Conservation (phyloP, 1,140 invertebrate species). For the Saccostrea glomerata region DNA sequence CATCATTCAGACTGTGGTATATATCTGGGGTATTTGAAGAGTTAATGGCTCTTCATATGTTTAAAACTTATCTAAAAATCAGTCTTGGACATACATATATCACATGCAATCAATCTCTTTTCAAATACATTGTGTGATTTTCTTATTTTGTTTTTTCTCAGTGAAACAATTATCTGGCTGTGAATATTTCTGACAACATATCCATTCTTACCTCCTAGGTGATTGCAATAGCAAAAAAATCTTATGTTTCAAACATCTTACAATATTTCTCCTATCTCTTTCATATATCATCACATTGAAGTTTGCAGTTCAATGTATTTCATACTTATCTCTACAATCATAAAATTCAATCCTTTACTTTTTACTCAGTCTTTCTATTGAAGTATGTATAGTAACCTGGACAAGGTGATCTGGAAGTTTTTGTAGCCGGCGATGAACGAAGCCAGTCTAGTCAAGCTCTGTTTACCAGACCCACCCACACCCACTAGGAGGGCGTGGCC, state of each 20-base stretch:
- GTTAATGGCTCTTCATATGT: too few relatives aligned
- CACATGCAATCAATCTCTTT: too few relatives aligned
- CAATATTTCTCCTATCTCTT: neutral
- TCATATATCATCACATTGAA: too few relatives aligned
- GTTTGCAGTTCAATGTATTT: neutral
- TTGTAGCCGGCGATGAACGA: slow-evolving; percentile 98
- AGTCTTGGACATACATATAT: too few relatives aligned
- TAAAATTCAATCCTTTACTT: neutral
- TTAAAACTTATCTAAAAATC: too few relatives aligned
- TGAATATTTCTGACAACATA: neutral
- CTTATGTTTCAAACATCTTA: neutral
- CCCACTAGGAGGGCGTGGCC: slow-evolving; percentile 97
- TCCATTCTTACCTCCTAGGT: neutral
- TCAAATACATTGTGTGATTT: too few relatives aligned
- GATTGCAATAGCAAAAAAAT: neutral
- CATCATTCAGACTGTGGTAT: too few relatives aligned
- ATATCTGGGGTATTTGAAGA: too few relatives aligned
- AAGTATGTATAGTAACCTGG: slow-evolving; percentile 82
- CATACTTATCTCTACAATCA: neutral
- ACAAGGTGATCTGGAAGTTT: slow-evolving; percentile 96
- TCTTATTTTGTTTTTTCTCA: neutral
- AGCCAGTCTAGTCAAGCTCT: slow-evolving; percentile 95
- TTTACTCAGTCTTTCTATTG: neutral
- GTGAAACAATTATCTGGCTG: neutral
- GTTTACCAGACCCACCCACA: slow-evolving; percentile 98